Evolutionary conservation across 2,888 invertebrate species (phyloP).

Genomic region (Rambutsinella grinnellia): DNA sequence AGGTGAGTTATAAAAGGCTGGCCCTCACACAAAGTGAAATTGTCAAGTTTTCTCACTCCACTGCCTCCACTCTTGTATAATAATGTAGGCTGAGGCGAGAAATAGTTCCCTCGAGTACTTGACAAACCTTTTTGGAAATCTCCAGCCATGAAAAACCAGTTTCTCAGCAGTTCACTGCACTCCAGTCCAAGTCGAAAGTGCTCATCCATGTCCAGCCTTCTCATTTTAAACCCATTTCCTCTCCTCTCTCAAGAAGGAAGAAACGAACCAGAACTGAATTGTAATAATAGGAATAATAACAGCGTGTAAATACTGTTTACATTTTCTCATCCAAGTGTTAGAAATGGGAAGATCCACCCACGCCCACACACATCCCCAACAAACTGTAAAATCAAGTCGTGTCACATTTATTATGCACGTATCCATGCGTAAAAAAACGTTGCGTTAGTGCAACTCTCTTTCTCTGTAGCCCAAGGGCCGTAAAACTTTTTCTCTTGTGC

Average conservation of each 20-base stretch:
- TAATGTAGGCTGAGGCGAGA: slow-evolving; percentile 28
- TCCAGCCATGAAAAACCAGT: background rate
- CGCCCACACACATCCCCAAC: slow-evolving; percentile 30
- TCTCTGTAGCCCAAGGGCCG: slow-evolving; percentile 13
- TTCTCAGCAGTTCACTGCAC: background rate
- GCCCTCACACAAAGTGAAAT: slow-evolving; percentile 16
- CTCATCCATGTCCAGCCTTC: slow-evolving; percentile 36
- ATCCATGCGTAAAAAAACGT: background rate
- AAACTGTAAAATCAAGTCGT: slow-evolving; percentile 38
- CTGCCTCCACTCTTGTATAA: slow-evolving; percentile 20
- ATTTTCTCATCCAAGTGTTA: slow-evolving; percentile 22
- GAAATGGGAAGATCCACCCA: slow-evolving; percentile 44
- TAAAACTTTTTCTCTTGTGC: background rate
- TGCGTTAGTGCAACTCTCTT: no score
- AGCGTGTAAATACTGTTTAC: background rate
- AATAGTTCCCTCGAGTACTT: slow-evolving; percentile 48
- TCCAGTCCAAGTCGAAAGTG: slow-evolving; percentile 12
- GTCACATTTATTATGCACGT: slow-evolving; percentile 27
- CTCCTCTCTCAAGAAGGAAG: background rate
- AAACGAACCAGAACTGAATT: slow-evolving; percentile 31
- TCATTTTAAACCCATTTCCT: background rate
- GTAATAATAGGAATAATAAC: background rate
- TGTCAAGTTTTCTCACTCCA: slow-evolving; percentile 52
- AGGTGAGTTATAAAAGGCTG: background rate
- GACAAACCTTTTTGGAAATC: background rate